Evolutionary conservation across 2,797 vertebrate genomes (phyloP), one percentile per base, ranked within the genome.

Genomic region (Enteromius anoplus): DNA sequence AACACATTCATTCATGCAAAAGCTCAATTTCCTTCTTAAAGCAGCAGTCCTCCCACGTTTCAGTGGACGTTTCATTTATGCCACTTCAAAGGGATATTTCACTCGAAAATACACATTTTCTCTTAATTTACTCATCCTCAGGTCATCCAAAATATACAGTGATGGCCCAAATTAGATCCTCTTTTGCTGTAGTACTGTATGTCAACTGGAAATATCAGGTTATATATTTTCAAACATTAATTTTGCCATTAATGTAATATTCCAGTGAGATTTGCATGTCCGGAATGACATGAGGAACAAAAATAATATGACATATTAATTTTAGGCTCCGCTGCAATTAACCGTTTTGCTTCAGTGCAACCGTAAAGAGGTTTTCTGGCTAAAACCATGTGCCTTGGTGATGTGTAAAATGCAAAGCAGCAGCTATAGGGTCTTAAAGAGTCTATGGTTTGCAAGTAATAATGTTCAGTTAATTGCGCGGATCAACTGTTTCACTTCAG

Each of bases 1-100:
- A 78, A 79, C 49, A 12, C 65, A 55, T 80, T 70, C n/a, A 64
- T 64, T 72, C 42, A 72, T 17, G 19, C 32, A 47, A 55, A 40
- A 47, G 53, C 51, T 17, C 51, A 60, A 5, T 32, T 80, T 70
- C 3, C 4, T 10, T 60, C 66, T 80, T 64, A 64, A 64, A 17
- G 60, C 6, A 8, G 29, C 32, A 32, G 29, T 64, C 26, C 60
- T 32, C 26, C 60, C 55, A 29, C 29, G 2, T 64, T 64, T 32
- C 14, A 64, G 29, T 17, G 60, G 12, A 62, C 12, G 12, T 21
- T 8, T 9, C 51, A 23, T 58, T 58, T 51, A 51, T 19, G 5
- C 15, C n/a, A 12, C n/a, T 60, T 60, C 10, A 60, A 60, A 60
- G 10, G 4, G n/a, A 60, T 26, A 2, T 10, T 26, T 60, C 55